These are phyloP conservation scores for Diaphora mendica DNA, from an alignment of 2,888 invertebrate genomes.

Conservation along the genomic window DNA sequence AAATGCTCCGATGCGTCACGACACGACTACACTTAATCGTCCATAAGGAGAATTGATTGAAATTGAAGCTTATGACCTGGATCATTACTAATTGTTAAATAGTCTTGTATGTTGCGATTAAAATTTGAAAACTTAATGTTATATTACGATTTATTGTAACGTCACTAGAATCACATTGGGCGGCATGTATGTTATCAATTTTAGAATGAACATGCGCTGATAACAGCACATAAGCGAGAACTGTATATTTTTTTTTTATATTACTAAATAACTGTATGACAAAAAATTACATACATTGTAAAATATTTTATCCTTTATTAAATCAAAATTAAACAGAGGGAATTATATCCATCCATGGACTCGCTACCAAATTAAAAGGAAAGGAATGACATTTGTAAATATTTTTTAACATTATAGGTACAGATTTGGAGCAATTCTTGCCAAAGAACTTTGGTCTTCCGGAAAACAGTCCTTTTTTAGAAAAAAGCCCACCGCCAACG, in stretches of 20 bases:
- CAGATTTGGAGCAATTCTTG: slow-evolving; percentile 87
- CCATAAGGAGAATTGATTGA: not conserved
- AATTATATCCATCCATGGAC: not conserved
- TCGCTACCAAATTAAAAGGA: not conserved
- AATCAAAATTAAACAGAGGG: not conserved
- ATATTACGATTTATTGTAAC: not conserved
- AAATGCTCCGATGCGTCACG: not conserved
- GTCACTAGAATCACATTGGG: not conserved
- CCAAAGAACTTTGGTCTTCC: slow-evolving; percentile 88
- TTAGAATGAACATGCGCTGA: not conserved
- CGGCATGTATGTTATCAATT: not conserved
- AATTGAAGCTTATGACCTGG: not conserved
- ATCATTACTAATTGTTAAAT: not conserved
- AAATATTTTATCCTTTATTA: not conserved
- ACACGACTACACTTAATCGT: not conserved
- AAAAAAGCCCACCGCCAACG: slow-evolving; percentile 81
- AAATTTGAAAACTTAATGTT: not conserved
- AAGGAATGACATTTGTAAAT: not conserved
- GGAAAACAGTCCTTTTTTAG: slow-evolving; percentile 81
- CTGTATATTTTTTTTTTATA: not conserved
- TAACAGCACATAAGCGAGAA: not conserved
- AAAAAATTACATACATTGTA: not conserved
- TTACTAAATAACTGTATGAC: not conserved
- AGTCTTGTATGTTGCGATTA: not conserved
- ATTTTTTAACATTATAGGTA: slow-evolving; percentile 73